Percentiles rank a stretch among this genome's conserved stretches.
phyloP scores from a whole-genome alignment of 2,797 vertebrate species.

The Cynopterus sphinx region DNA sequence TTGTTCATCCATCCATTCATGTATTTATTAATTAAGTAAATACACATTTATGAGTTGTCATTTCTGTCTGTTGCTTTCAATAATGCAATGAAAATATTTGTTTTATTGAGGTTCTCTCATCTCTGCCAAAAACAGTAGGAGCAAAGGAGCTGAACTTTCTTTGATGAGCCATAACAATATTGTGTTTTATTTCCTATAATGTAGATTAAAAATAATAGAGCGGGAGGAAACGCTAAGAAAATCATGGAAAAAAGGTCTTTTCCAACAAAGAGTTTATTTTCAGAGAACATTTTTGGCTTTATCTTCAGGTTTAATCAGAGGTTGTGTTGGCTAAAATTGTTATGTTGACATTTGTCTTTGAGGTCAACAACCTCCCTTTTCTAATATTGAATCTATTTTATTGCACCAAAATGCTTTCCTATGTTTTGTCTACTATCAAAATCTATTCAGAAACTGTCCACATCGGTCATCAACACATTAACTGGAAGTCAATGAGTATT shows the following conservation, averaged over 20 bases:
- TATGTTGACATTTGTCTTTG: slow-evolving; percentile 26
- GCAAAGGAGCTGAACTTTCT: neutral
- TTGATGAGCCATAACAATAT: slow-evolving; percentile 37
- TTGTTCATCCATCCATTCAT: neutral
- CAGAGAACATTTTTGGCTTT: slow-evolving; percentile 14
- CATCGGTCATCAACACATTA: neutral
- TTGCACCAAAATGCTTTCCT: neutral
- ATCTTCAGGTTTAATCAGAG: slow-evolving; percentile 35
- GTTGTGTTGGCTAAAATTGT: neutral
- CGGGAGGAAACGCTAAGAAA: slow-evolving; percentile 9
- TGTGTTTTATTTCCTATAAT: neutral
- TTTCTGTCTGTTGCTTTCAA: slow-evolving; percentile 47
- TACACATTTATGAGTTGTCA: slow-evolving; percentile 5
- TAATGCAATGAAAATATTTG: slow-evolving; percentile 55
- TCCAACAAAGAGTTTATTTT: neutral
- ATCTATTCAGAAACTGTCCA: neutral
- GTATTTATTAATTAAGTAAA: slow-evolving; percentile 24
- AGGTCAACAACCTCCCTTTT: neutral
- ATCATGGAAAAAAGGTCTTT: neutral
- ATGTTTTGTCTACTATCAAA: neutral
- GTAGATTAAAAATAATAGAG: slow-evolving; percentile 35
- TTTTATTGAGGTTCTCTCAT: neutral
- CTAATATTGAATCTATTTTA: slow-evolving; percentile 35
- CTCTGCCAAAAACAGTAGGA: slow-evolving; percentile 21
- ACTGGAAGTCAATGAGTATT: neutral